phyloP scores from a whole-genome alignment of 2,797 vertebrate species.

The Cossypha polioptera region DNA sequence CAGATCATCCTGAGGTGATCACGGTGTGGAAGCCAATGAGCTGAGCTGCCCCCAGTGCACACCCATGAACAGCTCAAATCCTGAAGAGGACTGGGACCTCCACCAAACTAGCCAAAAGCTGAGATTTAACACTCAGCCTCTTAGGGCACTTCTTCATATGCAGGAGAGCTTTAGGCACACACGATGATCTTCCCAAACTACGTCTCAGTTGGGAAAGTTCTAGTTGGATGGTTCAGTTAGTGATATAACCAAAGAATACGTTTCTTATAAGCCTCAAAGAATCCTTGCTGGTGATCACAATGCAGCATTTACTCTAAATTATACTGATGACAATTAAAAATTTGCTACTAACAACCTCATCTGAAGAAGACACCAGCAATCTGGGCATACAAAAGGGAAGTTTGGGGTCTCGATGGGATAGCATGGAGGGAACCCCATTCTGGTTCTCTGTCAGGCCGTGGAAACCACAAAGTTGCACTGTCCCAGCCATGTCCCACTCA shows the following conservation, averaged over 20 bases:
- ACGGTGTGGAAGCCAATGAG: neutral
- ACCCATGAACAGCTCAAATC: neutral
- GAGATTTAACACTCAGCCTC: neutral
- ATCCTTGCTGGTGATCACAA: neutral
- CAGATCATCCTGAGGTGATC: neutral
- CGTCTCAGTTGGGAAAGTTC: neutral
- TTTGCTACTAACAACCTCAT: neutral
- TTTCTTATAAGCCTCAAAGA: neutral
- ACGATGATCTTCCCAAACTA: neutral
- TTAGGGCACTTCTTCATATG: neutral
- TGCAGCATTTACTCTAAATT: neutral
- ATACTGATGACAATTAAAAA: neutral
- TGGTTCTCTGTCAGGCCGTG: neutral
- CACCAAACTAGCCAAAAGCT: neutral
- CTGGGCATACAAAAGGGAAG: neutral
- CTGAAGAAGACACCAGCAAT: neutral
- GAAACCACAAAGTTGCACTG: neutral
- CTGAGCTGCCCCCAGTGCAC: accelerated
- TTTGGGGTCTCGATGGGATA: neutral
- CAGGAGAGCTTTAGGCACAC: neutral
- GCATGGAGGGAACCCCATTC: accelerated
- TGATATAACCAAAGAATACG: neutral
- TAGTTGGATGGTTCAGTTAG: neutral
- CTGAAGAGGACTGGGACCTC: neutral
- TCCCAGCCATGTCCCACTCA: neutral